Percentiles rank a stretch among this genome's conserved stretches.
These are phyloP conservation scores for Oasisia sp. DNA, from an alignment of 2,888 invertebrate genomes.

Conservation along the genomic window DNA sequence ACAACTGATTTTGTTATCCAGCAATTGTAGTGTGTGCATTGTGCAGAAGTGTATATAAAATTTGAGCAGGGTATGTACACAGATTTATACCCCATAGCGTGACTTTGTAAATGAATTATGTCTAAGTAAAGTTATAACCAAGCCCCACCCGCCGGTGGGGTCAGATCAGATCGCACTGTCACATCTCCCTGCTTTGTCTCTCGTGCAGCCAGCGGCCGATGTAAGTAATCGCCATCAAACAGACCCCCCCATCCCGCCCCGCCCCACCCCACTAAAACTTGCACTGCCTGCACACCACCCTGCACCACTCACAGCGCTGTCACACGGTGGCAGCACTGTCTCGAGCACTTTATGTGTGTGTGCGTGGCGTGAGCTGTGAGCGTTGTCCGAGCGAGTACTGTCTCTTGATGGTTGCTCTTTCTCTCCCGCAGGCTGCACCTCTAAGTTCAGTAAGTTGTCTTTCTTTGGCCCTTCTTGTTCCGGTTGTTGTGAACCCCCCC, in stretches of 20 bases:
- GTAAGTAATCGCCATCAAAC: conserved; percentile 33
- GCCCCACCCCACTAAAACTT: neutral
- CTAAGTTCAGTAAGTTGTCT: conserved; percentile 45
- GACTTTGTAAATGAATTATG: neutral
- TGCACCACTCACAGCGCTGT: neutral
- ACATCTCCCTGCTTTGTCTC: conserved; percentile 6
- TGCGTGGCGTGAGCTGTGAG: neutral
- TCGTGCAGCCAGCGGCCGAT: conserved; percentile 39
- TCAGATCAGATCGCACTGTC: neutral
- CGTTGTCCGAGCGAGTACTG: conserved; percentile 6
- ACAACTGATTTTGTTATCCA: neutral
- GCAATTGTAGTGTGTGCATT: neutral
- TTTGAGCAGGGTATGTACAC: neutral
- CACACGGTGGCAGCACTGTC: neutral
- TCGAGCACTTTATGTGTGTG: conserved; percentile 26
- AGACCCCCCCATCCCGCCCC: neutral
- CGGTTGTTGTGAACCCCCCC: neutral
- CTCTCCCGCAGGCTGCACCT: conserved; percentile 40
- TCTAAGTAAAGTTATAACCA: neutral
- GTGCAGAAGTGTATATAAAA: neutral
- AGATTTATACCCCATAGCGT: neutral
- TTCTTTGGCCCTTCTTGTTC: conserved; percentile 22
- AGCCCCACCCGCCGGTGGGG: neutral
- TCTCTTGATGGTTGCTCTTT: conserved; percentile 26
- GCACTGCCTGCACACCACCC: neutral